Evolutionary conservation across 2,113 vertebrate genomes (phyloP).

Genomic region (Irena cyanogastra): DNA sequence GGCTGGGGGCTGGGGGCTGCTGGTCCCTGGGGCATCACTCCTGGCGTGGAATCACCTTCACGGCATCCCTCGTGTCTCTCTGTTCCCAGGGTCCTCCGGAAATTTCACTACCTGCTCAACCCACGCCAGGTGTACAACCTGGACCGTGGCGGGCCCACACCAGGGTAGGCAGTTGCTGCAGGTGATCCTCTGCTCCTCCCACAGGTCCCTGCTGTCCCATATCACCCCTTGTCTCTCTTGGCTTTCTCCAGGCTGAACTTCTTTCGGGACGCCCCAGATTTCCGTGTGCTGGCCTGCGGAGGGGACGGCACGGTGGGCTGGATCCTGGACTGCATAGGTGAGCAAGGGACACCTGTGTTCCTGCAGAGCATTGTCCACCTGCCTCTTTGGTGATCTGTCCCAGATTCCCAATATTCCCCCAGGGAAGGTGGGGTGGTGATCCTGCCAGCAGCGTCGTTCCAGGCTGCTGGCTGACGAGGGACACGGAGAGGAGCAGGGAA

Average conservation of each 20-base stretch:
- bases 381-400: fast-evolving
- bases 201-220: fast-evolving
- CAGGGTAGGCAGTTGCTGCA: slow-evolving; percentile 62
- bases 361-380: fast-evolving
- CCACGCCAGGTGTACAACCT: slow-evolving; percentile 80
- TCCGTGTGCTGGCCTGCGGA: slow-evolving; percentile 76
- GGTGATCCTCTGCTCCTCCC: neutral
- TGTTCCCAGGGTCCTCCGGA: slow-evolving; percentile 70
- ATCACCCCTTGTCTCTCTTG: neutral
- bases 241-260: slow-evolving; percentile 70
- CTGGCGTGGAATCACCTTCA: fast-evolving
- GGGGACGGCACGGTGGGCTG: slow-evolving; percentile 78
- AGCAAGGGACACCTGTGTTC: neutral
- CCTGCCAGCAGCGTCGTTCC: neutral
- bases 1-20: neutral
- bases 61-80: neutral
- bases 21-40: fast-evolving
- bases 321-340: slow-evolving; percentile 81
- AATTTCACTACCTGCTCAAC: slow-evolving; percentile 81
- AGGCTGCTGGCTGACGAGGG: neutral
- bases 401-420: fast-evolving
- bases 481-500: neutral
- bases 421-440: fast-evolving
- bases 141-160: slow-evolving; percentile 70
- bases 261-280: slow-evolving; percentile 73